Percentiles rank a stretch among this genome's conserved stretches.
These are phyloP conservation scores for Sinosuthora webbiana DNA, from an alignment of 2,113 vertebrate species.

Conservation along the genomic window DNA sequence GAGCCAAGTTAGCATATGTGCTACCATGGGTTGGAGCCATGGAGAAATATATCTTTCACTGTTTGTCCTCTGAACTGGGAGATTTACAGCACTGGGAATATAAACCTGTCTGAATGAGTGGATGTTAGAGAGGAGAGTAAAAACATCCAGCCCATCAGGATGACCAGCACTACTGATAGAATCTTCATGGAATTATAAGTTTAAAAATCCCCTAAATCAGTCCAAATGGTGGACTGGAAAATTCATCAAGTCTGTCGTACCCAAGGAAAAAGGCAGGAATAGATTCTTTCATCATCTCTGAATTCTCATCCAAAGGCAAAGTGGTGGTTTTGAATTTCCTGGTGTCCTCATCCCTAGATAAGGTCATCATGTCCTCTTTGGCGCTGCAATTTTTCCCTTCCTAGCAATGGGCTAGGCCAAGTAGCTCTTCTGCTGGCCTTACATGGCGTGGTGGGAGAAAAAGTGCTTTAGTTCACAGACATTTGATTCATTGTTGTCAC, in stretches of 20 bases:
- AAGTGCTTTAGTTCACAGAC: neutral
- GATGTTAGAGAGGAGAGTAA: neutral
- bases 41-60: slow-evolving; percentile 15
- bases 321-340: slow-evolving; percentile 12
- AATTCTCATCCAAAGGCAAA: slow-evolving; percentile 3
- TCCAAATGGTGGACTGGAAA: slow-evolving; percentile 39
- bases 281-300: neutral
- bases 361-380: neutral
- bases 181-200: slow-evolving; percentile 12
- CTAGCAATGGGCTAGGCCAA: neutral
- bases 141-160: neutral
- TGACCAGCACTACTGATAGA: neutral
- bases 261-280: slow-evolving; percentile 44
- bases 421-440: neutral
- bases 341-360: neutral
- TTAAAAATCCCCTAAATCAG: slow-evolving; percentile 34
- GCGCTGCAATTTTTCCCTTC: neutral
- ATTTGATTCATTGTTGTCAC: neutral
- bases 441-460: neutral
- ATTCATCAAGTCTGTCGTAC: neutral
- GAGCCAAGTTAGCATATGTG: neutral
- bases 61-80: neutral
- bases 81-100: neutral
- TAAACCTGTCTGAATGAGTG: slow-evolving; percentile 28
- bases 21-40: neutral